A percentile compares a stretch with the other conserved stretches of the same genome.
phyloP scores from a whole-genome alignment of 2,113 vertebrate species.

The Sinocyclocheilus maitianheensis region DNA sequence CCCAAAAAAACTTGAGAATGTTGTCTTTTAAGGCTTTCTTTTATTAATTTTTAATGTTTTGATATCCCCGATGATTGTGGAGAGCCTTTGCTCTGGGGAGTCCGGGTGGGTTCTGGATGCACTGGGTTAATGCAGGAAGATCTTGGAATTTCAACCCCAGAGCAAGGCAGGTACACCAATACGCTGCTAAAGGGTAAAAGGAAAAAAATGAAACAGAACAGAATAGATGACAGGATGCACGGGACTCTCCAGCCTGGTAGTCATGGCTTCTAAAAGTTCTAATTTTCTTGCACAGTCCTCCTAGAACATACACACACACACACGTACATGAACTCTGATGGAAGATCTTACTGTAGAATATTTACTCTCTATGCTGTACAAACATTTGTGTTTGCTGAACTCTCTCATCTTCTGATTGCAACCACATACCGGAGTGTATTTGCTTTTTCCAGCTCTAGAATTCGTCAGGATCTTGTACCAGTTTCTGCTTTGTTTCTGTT shows the following conservation, averaged over 20 bases:
- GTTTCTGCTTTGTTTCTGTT: conserved; percentile 37
- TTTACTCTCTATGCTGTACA: conserved; percentile 54
- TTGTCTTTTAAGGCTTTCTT: conserved; percentile 58
- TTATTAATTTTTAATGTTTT: conserved; percentile 59
- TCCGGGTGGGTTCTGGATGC: conserved; percentile 49
- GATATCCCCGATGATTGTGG: conserved; percentile 59
- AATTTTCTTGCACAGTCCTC: conserved; percentile 61
- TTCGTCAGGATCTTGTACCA: background rate
- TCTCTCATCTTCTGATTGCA: conserved; percentile 6
- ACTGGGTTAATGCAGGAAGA: conserved; percentile 50
- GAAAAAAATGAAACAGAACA: conserved; percentile 23
- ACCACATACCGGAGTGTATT: conserved; percentile 22
- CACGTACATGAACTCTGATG: conserved; percentile 26
- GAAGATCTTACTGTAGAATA: conserved; percentile 51
- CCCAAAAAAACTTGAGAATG: conserved; percentile 46
- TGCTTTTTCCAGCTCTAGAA: conserved; percentile 37
- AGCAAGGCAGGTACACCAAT: conserved; percentile 49
- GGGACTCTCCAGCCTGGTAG: conserved; percentile 39
- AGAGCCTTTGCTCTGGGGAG: conserved; percentile 56
- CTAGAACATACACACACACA: conserved; percentile 2
- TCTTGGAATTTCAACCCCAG: conserved; percentile 60
- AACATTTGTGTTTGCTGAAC: conserved; percentile 43
- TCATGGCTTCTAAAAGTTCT: conserved; percentile 54
- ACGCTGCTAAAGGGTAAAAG: conserved; percentile 67
- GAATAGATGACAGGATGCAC: conserved; percentile 37